Evolutionary conservation across 1,140 invertebrate species (phyloP), one percentile per base, ranked within the genome.

Genomic region (Hormaphis cornu): DNA sequence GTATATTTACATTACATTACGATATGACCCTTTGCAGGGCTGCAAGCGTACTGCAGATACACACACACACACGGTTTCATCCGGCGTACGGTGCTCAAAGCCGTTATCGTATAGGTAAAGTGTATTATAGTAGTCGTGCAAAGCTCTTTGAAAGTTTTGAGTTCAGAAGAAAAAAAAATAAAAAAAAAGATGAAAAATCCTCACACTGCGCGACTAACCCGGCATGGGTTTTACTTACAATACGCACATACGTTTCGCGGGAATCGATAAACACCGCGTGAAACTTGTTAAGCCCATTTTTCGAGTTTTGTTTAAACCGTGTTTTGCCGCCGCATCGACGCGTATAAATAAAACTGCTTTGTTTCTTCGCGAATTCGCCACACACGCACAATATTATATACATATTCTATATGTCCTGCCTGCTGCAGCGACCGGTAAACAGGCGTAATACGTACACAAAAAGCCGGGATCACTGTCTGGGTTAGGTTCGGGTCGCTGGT

Each of bases 281-380:
- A 40, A 58, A 40, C 54, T 58, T 58, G 54, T 40, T 58, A 58
- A 24, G 54, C 33, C 22, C 54, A 40, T 58, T 58, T 58, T 58
- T 58, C 54, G 24, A 58, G 33, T 24, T 40, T 58, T 58, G 24
- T 58, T 40, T 37, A 58, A 58, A 35, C 20, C n/a, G 35, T 40
- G 54, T 40, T 37, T 40, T n/a, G 12, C 54, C 22, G 53, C 53
- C 22, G 53, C 53, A 37, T 56, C 10, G 52, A 35, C 20, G 52
- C 35, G 35, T 54, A n/a, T n/a, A n/a, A 54, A 54, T 54, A 54
- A 54, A 54, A 54, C 52, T n/a, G n/a, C 52, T 54, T 54, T 54
- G 35, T 35, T 54, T 54, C 52, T 20, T 54, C 35, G 35, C 52
- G 35, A 54, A 18, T 35, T 54, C 14, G 35, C 52, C 30, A 12